Evolutionary conservation across 2,888 invertebrate genomes (phyloP), one percentile per base, ranked within the genome.

Genomic region (Lagria hirta): DNA sequence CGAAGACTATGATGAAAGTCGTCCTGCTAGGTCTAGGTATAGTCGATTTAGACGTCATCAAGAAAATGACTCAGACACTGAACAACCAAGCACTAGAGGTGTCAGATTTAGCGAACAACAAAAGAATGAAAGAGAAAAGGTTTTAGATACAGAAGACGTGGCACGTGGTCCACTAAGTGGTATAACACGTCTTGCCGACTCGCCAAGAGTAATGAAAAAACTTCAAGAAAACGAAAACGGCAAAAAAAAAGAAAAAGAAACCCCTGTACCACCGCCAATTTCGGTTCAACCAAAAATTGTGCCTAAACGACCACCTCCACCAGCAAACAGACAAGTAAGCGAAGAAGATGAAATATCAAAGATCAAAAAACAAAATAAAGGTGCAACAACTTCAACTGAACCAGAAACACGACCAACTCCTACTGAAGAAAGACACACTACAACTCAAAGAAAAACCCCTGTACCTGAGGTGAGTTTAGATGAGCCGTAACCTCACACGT

Each of bases 321-420:
- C 82, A n/a, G 76, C 88, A 5, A 80, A 82, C 30, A 78, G 89
- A 47, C 90, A 91, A 71, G 79, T 85, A 51, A 89, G 89, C 66
- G 93, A 93, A 73, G 92, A 91, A 61, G 91, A 92, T 64, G 94
- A 94, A 70, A 90, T 93, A 49, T 78, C 87, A 5, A 82, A 86
- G 62, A 86, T 89, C 52, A 93, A 93, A 73, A 85, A 87, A 64
- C 88, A 88, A 72, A 92, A 88, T 63, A 91, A 91, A 70, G 80
- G 76, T 41, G 81, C 83, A 11, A 78, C 82, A 13, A 75, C 82
- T 6, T 79, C 82, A 4, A 55, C 72, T 2, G 65, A 71, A 28
- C 61, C 70, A 60, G 82, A 81, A 54, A 74, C 80, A 22, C 53
- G 60, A 44, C 74, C 75, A n/a, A 58, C 75, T 27, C 28, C 30